Conservation (phyloP, 2,888 invertebrate genomes). For the Petrolisthes cinctipes region DNA sequence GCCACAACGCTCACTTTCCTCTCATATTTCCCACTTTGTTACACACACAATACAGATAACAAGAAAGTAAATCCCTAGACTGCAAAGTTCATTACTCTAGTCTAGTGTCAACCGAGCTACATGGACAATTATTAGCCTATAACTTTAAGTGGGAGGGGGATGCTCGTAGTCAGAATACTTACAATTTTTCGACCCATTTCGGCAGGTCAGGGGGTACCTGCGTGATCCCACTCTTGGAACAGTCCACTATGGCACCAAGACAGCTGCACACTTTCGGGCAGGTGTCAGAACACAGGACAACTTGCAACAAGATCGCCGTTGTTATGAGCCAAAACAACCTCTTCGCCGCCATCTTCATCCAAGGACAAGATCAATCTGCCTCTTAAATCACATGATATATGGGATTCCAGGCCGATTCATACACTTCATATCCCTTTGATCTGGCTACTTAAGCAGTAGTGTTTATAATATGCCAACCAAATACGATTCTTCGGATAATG, state of each 20-base stretch:
- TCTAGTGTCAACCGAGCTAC: too few species aligned
- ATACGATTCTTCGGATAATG: not conserved
- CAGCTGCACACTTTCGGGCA: conserved; percentile 82
- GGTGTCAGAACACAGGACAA: conserved; percentile 30
- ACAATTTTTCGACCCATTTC: conserved; percentile 82
- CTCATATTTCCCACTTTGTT: too few species aligned
- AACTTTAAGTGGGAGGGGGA: too few species aligned
- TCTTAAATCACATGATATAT: conserved; percentile 36
- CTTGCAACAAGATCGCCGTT: not conserved
- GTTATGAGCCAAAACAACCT: conserved; percentile 13
- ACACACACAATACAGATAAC: too few species aligned
- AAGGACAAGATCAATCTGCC: conserved; percentile 40
- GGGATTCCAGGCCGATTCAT: not conserved
- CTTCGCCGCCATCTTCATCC: conserved; percentile 37
- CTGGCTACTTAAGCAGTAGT: not conserved
- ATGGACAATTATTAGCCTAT: too few species aligned
- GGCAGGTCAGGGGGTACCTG: conserved; percentile 81
- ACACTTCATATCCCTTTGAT: not conserved
- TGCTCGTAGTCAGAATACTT: conserved; percentile 70
- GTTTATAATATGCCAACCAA: not conserved
- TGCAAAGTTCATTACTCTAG: too few species aligned
- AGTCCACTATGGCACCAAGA: conserved; percentile 81
- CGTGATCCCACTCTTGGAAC: conserved; percentile 79
- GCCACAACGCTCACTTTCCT: too few species aligned
- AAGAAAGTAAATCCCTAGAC: too few species aligned